Evolutionary conservation across 2,113 vertebrate genomes (phyloP).

Genomic region (Mesocricetus auratus): DNA sequence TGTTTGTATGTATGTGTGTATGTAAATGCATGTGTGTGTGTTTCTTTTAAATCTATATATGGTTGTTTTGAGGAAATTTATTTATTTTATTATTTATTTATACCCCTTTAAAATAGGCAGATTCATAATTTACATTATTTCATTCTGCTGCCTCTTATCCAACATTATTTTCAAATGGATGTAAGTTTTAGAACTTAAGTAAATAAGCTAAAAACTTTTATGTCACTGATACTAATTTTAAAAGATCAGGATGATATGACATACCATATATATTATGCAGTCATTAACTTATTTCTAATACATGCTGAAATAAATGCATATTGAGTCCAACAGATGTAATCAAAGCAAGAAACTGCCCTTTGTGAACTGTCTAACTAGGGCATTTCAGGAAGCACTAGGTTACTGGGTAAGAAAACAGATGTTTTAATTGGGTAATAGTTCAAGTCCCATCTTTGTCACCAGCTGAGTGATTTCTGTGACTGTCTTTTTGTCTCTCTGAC

Average conservation of each 20-base stretch:
- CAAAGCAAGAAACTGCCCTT: constrained; percentile 6
- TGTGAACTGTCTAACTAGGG: neutral
- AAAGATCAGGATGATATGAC: neutral
- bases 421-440: neutral
- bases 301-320: constrained; percentile 5
- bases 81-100: neutral
- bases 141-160: neutral
- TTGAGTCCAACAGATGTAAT: neutral
- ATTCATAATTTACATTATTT: neutral
- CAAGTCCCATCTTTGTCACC: neutral
- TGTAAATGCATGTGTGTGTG: neutral
- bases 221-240: neutral
- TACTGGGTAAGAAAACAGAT: neutral
- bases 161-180: constrained; percentile 23
- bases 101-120: neutral
- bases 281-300: neutral
- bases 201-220: constrained; percentile 35
- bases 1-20: neutral
- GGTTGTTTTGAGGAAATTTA: neutral
- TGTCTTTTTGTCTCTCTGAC: constrained; percentile 2
- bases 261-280: neutral
- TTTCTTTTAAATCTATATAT: constrained; percentile 18
- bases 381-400: neutral
- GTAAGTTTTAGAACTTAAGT: constrained; percentile 22
- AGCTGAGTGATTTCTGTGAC: neutral